Conservation (phyloP, 2,113 vertebrate species). For the Engraulis encrasicolus region DNA sequence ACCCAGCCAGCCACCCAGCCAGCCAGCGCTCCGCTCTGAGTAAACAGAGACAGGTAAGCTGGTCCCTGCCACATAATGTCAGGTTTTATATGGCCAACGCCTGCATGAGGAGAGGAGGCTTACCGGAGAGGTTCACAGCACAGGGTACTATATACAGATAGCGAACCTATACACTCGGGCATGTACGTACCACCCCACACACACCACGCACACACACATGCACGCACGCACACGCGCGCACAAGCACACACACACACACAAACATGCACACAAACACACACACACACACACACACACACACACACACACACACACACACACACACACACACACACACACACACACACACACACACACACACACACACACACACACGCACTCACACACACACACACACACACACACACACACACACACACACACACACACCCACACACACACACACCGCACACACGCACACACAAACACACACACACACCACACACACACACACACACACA, state of each 20-base stretch:
- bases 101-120: not conserved
- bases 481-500: too few species aligned
- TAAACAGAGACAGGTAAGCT: not conserved
- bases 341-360: not conserved
- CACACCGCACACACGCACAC: not conserved
- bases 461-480: not conserved
- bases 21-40: too few species aligned
- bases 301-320: not conserved
- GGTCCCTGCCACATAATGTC: not conserved
- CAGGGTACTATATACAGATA: not conserved
- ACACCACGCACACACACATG: not conserved
- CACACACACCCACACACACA: not conserved
- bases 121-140: not conserved
- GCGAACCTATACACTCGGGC: not conserved
- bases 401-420: not conserved
- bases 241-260: too few species aligned
- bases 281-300: not conserved
- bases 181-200: not conserved
- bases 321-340: too few species aligned
- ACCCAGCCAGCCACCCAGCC: too few species aligned
- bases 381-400: slow-evolving; percentile 7
- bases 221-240: not conserved
- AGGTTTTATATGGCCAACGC: not conserved
- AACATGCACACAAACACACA: too few species aligned
- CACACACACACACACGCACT: not conserved